Evolutionary conservation across 2,888 invertebrate species (phyloP), one percentile per base, ranked within the genome.

Genomic region (Nowickia ferox): DNA sequence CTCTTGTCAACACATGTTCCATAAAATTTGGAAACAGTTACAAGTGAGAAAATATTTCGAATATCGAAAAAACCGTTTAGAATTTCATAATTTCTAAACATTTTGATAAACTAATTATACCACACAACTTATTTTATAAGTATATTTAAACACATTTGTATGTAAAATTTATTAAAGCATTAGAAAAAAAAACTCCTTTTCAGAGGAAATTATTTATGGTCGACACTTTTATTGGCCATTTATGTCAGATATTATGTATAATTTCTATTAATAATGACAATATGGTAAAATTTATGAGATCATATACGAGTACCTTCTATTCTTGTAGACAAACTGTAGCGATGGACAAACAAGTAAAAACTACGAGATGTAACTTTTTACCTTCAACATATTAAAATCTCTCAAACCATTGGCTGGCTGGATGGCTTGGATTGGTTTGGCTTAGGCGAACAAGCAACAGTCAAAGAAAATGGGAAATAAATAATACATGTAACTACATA

Each of bases 181-280:
- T n/a, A 69, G 0, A 48, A 55, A 15, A 11, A 61, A 13, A 66
- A 15, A 46, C 17, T 68, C 44, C 17, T 57, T 55, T 79, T 44
- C 22, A 63, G 57, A 79, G 65, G 86, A 86, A 86, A 86, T 87
- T 87, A 87, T 84, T 87, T 84, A 84, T 84, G 53, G 86, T 86
- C 81, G 87, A 87, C 88, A 88, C 82, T 87, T 88, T 89, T 88
- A 88, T 88, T 87, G 88, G 87, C 88, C 87, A 89, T 88, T 89
- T 88, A 88, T 87, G 88, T 89, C 88, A 87, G 83, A 80, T 83
- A 77, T 84, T 83, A 69, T 87, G 86, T 85, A 88, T 87, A 88
- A 88, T 87, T 88, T 87, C 84, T 86, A 86, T 88, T 89, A 89
- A 88, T 89, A 88, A 88, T 86, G 86, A 83, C 86, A 86, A 86